Percentiles rank a stretch among this genome's conserved stretches.
phyloP scores from a whole-genome alignment of 2,888 invertebrate species.

The Oxystoma pomonae region DNA sequence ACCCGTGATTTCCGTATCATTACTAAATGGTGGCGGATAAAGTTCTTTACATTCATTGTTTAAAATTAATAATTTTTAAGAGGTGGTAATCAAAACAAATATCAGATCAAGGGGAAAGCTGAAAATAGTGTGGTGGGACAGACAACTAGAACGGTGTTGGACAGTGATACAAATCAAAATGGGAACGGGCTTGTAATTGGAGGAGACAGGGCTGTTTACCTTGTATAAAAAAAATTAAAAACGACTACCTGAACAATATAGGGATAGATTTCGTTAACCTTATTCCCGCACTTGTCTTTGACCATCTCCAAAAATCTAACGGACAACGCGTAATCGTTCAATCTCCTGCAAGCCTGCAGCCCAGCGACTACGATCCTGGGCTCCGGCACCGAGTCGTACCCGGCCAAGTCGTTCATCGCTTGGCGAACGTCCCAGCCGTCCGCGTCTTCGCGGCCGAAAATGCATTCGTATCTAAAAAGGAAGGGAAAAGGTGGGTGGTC shows the following conservation, averaged over 20 bases:
- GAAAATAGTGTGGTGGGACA: no score
- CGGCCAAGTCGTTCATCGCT: conserved; percentile 53
- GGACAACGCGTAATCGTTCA: conserved; percentile 63
- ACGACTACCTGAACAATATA: conserved; percentile 72
- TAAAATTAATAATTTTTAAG: no score
- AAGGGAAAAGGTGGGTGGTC: not conserved
- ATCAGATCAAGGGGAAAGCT: no score
- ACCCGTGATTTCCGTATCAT: no score
- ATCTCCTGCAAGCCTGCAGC: conserved; percentile 58
- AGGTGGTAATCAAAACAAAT: no score
- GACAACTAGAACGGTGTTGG: no score
- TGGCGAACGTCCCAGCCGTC: conserved; percentile 74
- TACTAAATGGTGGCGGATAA: no score
- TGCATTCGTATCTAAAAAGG: conserved; percentile 66
- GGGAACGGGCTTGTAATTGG: no score
- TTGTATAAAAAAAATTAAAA: no score
- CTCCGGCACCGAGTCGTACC: conserved; percentile 55
- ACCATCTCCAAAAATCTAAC: conserved; percentile 82
- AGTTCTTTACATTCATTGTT: no score
- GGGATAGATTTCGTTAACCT: conserved; percentile 75
- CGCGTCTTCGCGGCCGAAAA: conserved; percentile 79
- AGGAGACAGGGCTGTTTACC: no score
- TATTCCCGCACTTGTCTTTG: conserved; percentile 78
- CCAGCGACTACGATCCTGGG: conserved; percentile 49
- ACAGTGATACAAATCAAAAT: no score